A percentile compares a stretch with the other conserved stretches of the same genome.
These are phyloP conservation scores for Phataginus tetradactyla DNA, from an alignment of 2,797 vertebrate species.

Conservation along the genomic window DNA sequence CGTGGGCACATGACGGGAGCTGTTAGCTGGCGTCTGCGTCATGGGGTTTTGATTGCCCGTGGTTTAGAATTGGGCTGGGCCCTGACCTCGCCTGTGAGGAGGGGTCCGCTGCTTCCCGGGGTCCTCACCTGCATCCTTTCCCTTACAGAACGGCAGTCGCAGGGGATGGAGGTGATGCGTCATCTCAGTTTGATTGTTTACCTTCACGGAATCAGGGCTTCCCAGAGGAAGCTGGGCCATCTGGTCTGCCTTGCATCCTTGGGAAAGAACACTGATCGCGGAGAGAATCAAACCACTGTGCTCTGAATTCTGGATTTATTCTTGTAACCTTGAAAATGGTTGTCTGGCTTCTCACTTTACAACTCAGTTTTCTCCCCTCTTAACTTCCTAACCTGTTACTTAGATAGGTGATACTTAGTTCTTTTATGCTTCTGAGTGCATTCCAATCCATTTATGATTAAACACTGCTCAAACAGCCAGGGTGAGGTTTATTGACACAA, in stretches of 20 bases:
- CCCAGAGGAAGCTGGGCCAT: too few species aligned
- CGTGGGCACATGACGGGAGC: rapidly evolving
- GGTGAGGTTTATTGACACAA: slow-evolving; percentile 72
- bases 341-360: not conserved
- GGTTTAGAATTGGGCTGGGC: not conserved
- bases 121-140: not conserved
- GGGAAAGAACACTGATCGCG: not conserved
- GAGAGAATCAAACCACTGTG: not conserved
- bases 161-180: not conserved
- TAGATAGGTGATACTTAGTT: not conserved
- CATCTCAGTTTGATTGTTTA: not conserved
- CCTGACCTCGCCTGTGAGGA: too few species aligned
- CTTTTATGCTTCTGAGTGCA: slow-evolving; percentile 64
- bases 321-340: rapidly evolving
- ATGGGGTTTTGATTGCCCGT: rapidly evolving
- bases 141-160: rapidly evolving
- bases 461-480: slow-evolving; percentile 80
- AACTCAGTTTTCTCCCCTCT: not conserved
- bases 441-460: slow-evolving; percentile 82
- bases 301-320: slow-evolving; percentile 9
- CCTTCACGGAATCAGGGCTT: too few species aligned
- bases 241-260: not conserved
- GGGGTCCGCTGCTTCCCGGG: rapidly evolving
- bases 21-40: rapidly evolving
- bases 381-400: not conserved